These are phyloP conservation scores for Phorcus lineatus DNA, from an alignment of 2,888 invertebrate genomes.

Conservation along the genomic window DNA sequence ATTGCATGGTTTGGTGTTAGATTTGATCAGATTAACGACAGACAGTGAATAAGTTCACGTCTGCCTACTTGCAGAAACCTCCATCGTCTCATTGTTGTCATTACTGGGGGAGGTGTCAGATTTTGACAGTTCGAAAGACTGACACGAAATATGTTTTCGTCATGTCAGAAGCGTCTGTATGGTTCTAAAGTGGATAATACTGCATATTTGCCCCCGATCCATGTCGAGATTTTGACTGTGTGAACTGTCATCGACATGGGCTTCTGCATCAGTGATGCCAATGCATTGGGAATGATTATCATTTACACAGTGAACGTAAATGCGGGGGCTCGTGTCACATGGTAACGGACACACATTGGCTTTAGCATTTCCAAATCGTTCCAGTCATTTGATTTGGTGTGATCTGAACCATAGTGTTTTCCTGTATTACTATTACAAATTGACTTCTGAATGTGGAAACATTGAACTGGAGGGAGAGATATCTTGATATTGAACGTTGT, in stretches of 20 bases:
- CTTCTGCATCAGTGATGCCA: too few relatives aligned
- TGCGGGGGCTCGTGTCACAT: background rate
- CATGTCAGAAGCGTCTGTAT: too few relatives aligned
- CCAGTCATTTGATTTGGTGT: background rate
- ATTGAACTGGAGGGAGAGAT: too few relatives aligned
- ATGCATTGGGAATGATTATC: background rate
- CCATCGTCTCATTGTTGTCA: background rate
- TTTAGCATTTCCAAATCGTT: background rate
- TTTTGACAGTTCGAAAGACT: slow-evolving; percentile 14
- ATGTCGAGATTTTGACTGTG: too few relatives aligned
- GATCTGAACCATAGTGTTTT: background rate
- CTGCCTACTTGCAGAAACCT: background rate
- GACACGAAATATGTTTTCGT: background rate
- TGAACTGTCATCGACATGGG: too few relatives aligned
- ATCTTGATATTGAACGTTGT: background rate
- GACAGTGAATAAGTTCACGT: background rate
- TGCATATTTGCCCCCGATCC: too few relatives aligned
- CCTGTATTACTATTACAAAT: background rate
- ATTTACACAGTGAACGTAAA: slow-evolving; percentile 6
- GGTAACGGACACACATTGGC: background rate
- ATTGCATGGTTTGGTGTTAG: background rate
- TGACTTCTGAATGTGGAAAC: too few relatives aligned
- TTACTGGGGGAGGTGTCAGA: slow-evolving; percentile 13
- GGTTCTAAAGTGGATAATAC: too few relatives aligned
- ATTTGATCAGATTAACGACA: background rate